Evolutionary conservation across 2,113 vertebrate genomes (phyloP).

Genomic region (Campylorhamphus procurvoides): DNA sequence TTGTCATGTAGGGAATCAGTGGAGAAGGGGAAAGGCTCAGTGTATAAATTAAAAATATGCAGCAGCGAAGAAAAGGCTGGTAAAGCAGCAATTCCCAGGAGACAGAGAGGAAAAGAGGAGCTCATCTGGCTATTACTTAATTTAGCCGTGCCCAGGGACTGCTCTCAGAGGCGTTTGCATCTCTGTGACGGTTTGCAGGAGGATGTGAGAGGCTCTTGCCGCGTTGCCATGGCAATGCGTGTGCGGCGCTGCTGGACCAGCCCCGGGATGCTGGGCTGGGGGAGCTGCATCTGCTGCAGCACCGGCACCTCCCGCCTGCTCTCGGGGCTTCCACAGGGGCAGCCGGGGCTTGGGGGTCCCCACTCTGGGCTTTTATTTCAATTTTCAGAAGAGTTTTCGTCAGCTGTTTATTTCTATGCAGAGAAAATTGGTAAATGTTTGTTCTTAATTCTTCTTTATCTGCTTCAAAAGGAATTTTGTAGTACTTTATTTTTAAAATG

Average conservation of each 20-base stretch:
- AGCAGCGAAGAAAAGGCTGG: background rate
- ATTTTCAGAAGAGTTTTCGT: background rate
- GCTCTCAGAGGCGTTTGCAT: background rate
- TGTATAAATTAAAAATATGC: background rate
- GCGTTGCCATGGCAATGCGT: background rate
- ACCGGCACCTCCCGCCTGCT: fast-evolving
- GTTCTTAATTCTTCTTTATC: background rate
- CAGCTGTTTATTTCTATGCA: background rate
- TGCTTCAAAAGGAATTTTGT: background rate
- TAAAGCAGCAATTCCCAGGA: background rate
- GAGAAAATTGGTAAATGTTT: background rate
- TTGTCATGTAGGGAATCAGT: fast-evolving
- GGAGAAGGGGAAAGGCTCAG: background rate
- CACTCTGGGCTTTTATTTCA: background rate
- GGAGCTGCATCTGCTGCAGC: background rate
- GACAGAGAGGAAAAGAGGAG: background rate
- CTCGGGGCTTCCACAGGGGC: background rate
- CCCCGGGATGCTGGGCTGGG: fast-evolving
- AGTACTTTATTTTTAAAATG: background rate
- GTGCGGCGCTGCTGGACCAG: background rate
- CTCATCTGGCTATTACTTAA: background rate
- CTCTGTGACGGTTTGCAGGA: background rate
- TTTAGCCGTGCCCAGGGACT: background rate
- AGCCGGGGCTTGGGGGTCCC: background rate
- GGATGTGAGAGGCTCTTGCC: background rate